Evolutionary conservation across 2,888 invertebrate species (phyloP), one percentile per base, ranked within the genome.

Genomic region (Perizoma flavofasciatum): DNA sequence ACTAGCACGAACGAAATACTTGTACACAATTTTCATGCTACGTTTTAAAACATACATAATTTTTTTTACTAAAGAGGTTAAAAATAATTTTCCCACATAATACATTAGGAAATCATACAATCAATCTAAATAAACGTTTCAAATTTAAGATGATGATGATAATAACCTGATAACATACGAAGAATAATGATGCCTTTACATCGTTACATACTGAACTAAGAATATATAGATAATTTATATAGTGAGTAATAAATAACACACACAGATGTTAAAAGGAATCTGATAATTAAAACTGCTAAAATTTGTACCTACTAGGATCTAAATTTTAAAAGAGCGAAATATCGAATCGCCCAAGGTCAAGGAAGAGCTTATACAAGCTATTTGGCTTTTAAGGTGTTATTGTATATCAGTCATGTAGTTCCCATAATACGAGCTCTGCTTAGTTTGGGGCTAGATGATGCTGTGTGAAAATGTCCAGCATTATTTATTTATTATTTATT

Each of bases 81-180:
- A 11, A 35, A 48, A 40, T 45, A 47, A 5, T 9, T 10, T 39
- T 10, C 39, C 37, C 35, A 34, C 34, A 7, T 45, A 7, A 48
- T 51, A 40, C 50, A 59, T 53, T 57, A 57, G 50, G 33, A 33
- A 66, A 43, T 59, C 49, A 49, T 33, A 56, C 37, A 59, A 60
- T 67, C 47, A 63, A 63, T 66, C 63, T 62, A 46, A 35, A 6
- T 7, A 22, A 50, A 44, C 56, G 22, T 57, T 55, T 34, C 10
- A 55, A 40, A 43, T 22, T 41, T 37, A 39, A n/a, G 7, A 37
- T 37, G 4, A 22, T 37, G 56, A 48, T 61, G 57, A 50, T 55
- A 44, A 55, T 55, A 49, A 40, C 40, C 35, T 43, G 40, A 47
- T 57, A 54, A 32, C 9, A 49, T 10, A 59, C 45, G 7, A n/a